A percentile compares a stretch with the other conserved stretches of the same genome.
These are phyloP conservation scores for Ammodytes dubius DNA, from an alignment of 2,113 vertebrate genomes.

Conservation along the genomic window DNA sequence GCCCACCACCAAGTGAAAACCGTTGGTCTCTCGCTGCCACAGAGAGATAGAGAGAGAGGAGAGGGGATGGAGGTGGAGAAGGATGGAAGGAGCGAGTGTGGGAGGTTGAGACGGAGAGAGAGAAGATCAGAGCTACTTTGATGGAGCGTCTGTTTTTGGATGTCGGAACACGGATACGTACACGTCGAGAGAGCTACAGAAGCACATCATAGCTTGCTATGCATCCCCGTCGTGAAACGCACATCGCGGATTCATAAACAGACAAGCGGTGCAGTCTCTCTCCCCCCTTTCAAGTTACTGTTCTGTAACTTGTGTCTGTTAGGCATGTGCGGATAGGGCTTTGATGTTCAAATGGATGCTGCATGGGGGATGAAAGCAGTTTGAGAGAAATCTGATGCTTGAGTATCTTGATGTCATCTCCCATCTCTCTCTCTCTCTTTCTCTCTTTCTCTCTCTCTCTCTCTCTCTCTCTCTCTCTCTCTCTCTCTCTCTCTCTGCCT, in stretches of 20 bases:
- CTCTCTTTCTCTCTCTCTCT: background rate
- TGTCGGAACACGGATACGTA: constrained; percentile 67
- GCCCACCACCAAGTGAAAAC: constrained; percentile 49
- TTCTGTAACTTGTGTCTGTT: constrained; percentile 71
- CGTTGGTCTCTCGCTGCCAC: constrained; percentile 26
- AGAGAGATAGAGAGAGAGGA: constrained; percentile 22
- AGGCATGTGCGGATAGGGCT: constrained; percentile 68
- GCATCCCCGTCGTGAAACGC: constrained; percentile 28
- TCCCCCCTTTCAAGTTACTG: constrained; percentile 60
- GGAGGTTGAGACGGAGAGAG: constrained; percentile 35
- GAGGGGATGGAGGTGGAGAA: constrained; percentile 10
- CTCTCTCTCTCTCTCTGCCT: constrained; percentile 23
- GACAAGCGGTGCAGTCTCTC: constrained; percentile 43
- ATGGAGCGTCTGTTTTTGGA: constrained; percentile 62
- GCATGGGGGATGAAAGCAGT: constrained; percentile 73
- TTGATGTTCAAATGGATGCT: constrained; percentile 77
- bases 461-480: background rate
- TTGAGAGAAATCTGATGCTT: constrained; percentile 70
- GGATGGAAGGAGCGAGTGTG: constrained; percentile 39
- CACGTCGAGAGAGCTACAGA: constrained; percentile 49
- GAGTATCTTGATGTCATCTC: constrained; percentile 68
- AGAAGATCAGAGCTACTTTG: constrained; percentile 72
- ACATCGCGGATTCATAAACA: constrained; percentile 54
- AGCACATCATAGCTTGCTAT: constrained; percentile 54
- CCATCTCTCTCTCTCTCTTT: background rate